phyloP scores from a whole-genome alignment of 2,113 vertebrate genomes.

The Mormyrus lacerda region DNA sequence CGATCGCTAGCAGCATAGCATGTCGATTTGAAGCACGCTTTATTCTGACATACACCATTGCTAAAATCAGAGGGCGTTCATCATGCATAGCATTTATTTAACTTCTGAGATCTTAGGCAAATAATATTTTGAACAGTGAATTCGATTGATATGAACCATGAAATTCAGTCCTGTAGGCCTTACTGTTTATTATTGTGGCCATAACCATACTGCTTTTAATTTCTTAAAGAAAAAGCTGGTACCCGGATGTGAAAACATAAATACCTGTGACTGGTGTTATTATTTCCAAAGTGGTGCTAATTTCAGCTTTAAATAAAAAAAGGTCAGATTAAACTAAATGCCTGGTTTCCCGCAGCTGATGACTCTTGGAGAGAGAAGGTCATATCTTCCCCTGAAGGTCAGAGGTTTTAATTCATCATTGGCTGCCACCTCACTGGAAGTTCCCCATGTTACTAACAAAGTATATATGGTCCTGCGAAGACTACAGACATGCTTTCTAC shows the following conservation, averaged over 20 bases:
- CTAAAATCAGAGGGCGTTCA: not conserved
- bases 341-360: not conserved
- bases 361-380: not conserved
- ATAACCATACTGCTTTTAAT: not conserved
- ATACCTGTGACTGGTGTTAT: not conserved
- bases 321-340: not conserved
- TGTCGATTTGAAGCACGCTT: not conserved
- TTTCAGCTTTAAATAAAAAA: not conserved
- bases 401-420: not conserved
- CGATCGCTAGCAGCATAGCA: not conserved
- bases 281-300: not conserved
- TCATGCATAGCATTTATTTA: not conserved
- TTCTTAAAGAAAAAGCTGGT: not conserved
- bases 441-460: not conserved
- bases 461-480: not conserved
- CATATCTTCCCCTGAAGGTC: not conserved
- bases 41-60: not conserved
- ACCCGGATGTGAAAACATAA: not conserved
- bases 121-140: not conserved
- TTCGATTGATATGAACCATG: not conserved
- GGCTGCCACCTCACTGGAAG: not conserved
- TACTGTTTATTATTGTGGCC: not conserved
- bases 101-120: not conserved
- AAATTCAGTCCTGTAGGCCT: not conserved
- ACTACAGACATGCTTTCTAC: not conserved